phyloP scores from a whole-genome alignment of 53 echinoderm and acorn worm species.

The Patiria pectinifera region DNA sequence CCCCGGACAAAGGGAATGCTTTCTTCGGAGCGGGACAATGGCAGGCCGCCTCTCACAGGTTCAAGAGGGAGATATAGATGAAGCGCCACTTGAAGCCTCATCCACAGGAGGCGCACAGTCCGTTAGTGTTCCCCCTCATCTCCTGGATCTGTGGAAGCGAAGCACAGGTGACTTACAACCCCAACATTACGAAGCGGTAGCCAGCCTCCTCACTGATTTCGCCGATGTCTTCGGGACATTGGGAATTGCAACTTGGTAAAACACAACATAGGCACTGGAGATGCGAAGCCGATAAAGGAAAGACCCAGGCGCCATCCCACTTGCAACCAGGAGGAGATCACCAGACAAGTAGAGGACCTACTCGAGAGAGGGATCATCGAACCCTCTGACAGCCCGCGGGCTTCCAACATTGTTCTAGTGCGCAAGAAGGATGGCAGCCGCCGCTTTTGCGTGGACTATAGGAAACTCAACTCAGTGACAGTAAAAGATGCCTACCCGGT shows the following conservation, averaged over 20 bases:
- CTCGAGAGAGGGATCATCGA: conserved; percentile 61
- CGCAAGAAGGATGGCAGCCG: too few relatives aligned
- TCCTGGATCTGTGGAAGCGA: too few relatives aligned
- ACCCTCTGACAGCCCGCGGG: conserved; percentile 66
- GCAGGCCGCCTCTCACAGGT: background rate
- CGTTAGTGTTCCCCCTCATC: too few relatives aligned
- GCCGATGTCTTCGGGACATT: conserved; percentile 18
- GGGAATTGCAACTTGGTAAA: background rate
- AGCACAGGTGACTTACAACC: too few relatives aligned
- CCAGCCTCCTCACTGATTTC: background rate
- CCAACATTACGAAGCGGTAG: too few relatives aligned
- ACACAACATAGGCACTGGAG: conserved; percentile 18
- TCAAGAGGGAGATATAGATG: background rate
- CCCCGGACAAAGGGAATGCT: background rate
- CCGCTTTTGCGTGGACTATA: too few relatives aligned
- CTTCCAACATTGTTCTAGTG: conserved; percentile 46
- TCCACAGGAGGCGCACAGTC: background rate
- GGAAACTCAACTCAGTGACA: too few relatives aligned
- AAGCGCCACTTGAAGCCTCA: background rate
- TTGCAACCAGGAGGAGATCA: conserved; percentile 59
- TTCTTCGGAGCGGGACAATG: background rate
- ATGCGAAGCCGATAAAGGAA: conserved; percentile 7
- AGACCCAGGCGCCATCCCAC: conserved; percentile 38
- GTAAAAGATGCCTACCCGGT: conserved; percentile 6
- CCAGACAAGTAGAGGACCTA: conserved; percentile 65